Base-by-base conservation (phyloP, 1,140 invertebrate genomes). In the Heliothis subflexa region DNA sequence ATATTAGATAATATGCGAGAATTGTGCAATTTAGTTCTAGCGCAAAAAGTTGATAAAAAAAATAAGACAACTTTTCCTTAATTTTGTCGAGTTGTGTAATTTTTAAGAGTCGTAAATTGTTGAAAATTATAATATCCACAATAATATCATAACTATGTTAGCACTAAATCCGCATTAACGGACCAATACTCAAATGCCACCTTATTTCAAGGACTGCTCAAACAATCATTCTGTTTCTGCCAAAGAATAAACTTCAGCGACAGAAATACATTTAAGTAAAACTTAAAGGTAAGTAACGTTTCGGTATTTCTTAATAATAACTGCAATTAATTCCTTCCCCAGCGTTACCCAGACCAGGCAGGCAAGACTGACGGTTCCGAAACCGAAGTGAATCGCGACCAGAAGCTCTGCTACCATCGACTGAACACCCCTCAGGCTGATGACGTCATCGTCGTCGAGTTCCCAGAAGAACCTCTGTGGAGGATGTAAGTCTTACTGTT, bases 371-470 rank as follows among this genome's bases (percentile, higher is more conserved):
- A 99, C 95, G 99, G 99, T 1, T 98, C 98, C 0, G 98, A 99
- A 93, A 99, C 98, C 0, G 96, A 97, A 62, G 95, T 96, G 78
- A 98, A 97, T 91, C 95, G 97, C 88, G 96, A 99, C 95, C 99
- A 99, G 90, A 99, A 99, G 90, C 93, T 99, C 9, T 99, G 97
- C 92, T 99, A 99, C 95, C 99, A 99, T 95, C 93, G 95, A 71
- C 86, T 99, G 47, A 97, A 98, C 78, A 99, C 98, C 21, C 94
- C 96, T 16, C 99, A 99, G 90, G 95, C 96, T 3, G 96, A 99
- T 78, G 99, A 99, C 95, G 95, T 99, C 21, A 89, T 99, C 54
- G 97, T 98, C 61, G 97, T 97, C 13, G 98, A 99, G 91, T 99
- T 99, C 94, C 97, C 97, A 2, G 97, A 99, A 25, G 96, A 99